A percentile compares a stretch with the other conserved stretches of the same genome.
Evolutionary conservation across 2,797 vertebrate species (phyloP).

Genomic region (Crocodylus rhombifer): DNA sequence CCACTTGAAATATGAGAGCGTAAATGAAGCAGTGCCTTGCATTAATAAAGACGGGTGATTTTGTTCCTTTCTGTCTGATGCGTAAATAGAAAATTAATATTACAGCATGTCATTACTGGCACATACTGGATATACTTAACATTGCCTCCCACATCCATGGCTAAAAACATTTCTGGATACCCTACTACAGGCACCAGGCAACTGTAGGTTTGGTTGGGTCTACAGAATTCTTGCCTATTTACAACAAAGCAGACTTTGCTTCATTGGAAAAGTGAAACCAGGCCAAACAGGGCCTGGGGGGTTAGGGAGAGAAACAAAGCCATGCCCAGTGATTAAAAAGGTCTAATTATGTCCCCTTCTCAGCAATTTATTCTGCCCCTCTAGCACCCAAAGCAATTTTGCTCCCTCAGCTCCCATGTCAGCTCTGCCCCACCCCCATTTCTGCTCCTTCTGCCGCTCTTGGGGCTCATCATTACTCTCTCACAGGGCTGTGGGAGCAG

Average conservation of each 20-base stretch:
- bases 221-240: not conserved
- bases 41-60: conserved; percentile 1
- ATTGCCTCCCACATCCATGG: not conserved
- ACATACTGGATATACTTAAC: no score
- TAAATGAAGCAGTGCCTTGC: conserved; percentile 26
- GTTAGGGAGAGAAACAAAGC: not conserved
- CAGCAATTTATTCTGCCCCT: no score
- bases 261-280: not conserved
- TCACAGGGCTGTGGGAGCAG: no score
- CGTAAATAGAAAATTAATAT: not conserved
- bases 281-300: not conserved
- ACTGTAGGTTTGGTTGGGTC: not conserved
- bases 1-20: conserved; percentile 51
- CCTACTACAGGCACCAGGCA: not conserved
- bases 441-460: no score
- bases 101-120: not conserved
- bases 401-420: no score
- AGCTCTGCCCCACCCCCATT: no score
- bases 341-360: no score
- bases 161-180: not conserved
- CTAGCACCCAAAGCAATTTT: no score
- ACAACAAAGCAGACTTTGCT: not conserved
- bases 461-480: no score
- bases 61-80: not conserved
- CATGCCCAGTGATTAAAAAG: not conserved